These are phyloP conservation scores for Serinus canaria DNA, from an alignment of 2,113 vertebrate genomes.

Conservation along the genomic window DNA sequence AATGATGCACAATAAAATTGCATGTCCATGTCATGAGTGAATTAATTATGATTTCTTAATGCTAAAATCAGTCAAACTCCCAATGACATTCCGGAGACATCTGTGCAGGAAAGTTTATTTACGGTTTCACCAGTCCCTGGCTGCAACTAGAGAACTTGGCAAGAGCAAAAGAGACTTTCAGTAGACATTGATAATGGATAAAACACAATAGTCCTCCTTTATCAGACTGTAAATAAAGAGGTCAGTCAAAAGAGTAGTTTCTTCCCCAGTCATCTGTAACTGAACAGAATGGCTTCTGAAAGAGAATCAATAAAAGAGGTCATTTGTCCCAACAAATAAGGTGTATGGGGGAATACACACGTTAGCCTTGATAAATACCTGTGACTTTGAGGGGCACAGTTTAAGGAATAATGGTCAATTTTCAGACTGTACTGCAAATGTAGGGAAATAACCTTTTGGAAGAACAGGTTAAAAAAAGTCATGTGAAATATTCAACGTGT, in stretches of 20 bases:
- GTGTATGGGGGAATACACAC: background rate
- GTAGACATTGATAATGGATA: background rate
- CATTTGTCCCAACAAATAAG: constrained; percentile 47
- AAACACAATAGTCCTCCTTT: background rate
- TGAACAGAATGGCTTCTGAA: constrained; percentile 23
- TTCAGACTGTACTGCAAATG: background rate
- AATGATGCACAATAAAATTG: background rate
- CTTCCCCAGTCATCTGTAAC: constrained; percentile 36
- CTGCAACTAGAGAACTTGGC: background rate
- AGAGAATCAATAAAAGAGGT: constrained; percentile 31
- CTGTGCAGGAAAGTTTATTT: background rate
- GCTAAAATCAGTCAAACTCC: background rate
- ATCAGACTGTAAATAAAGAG: constrained; percentile 42
- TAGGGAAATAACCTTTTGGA: background rate
- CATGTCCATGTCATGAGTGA: background rate
- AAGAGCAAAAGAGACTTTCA: background rate
- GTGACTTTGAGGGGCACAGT: background rate
- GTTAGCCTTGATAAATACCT: constrained; percentile 6
- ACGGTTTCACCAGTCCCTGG: background rate
- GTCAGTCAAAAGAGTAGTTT: constrained; percentile 17
- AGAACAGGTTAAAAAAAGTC: background rate
- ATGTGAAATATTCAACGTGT: background rate
- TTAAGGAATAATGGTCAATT: background rate
- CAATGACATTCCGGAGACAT: background rate
- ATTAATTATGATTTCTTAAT: background rate